These are phyloP conservation scores for Kryptopterus vitreolus DNA, from an alignment of 2,797 vertebrate species.

Conservation along the genomic window DNA sequence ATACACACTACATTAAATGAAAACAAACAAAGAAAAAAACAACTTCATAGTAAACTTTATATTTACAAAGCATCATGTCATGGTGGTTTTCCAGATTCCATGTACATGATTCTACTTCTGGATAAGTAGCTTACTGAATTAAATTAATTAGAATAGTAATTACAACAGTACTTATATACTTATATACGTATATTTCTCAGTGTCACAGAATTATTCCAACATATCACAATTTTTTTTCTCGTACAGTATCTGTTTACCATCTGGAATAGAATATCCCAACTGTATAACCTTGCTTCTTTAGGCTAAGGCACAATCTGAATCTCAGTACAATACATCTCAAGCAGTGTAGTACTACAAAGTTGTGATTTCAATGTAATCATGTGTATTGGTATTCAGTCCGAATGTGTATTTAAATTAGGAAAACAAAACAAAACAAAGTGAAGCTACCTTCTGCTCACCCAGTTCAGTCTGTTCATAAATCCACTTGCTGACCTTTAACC, in stretches of 20 bases:
- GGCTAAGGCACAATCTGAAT: not conserved
- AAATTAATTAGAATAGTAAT: not conserved
- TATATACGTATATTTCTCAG: too few relatives aligned
- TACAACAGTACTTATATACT: too few relatives aligned
- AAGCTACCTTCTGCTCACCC: constrained; percentile 32
- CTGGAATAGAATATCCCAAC: not conserved
- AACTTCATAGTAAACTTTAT: not conserved
- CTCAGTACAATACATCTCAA: not conserved
- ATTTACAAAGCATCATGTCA: not conserved
- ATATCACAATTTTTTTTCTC: not conserved
- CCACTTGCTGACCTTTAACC: constrained; percentile 48
- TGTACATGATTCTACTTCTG: not conserved
- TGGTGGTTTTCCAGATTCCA: not conserved
- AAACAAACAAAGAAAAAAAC: too few relatives aligned
- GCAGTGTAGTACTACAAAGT: not conserved
- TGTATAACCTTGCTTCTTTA: not conserved
- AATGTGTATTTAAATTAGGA: not conserved
- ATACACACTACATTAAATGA: not conserved
- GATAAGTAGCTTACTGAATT: not conserved
- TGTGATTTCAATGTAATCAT: not conserved
- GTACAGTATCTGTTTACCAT: not conserved
- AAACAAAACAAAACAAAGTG: constrained; percentile 32
- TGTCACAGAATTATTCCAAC: not conserved
- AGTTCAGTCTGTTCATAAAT: constrained; percentile 28
- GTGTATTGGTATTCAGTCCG: constrained; percentile 3